Evolutionary conservation across 2,888 invertebrate species (phyloP).

Genomic region (Punctoribates punctum): DNA sequence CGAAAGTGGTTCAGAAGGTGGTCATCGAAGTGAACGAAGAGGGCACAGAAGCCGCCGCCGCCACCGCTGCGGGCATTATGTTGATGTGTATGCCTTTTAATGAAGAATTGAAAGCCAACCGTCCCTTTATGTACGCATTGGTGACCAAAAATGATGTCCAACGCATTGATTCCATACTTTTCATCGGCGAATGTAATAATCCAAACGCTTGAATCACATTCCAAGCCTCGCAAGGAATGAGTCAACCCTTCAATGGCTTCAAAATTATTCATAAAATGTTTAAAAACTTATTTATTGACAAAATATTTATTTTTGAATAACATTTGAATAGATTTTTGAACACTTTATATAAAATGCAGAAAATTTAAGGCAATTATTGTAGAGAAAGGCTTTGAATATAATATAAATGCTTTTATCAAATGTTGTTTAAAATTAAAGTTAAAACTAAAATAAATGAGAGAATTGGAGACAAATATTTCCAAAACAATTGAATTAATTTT

Average conservation of each 20-base stretch:
- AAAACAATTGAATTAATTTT: background rate
- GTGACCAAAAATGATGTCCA: background rate
- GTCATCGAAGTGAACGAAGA: conserved; percentile 41
- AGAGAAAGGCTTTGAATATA: no score
- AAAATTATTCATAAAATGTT: no score
- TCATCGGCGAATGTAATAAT: conserved; percentile 13
- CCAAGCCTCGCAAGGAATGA: no score
- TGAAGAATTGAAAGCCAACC: conserved; percentile 32
- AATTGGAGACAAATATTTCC: background rate
- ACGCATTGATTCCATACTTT: background rate
- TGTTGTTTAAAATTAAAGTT: no score
- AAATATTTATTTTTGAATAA: no score
- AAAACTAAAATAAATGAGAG: no score
- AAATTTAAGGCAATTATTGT: no score
- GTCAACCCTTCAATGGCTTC: no score
- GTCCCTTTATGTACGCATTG: conserved; percentile 37
- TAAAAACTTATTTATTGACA: no score
- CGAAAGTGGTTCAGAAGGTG: conserved; percentile 34
- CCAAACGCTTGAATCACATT: background rate
- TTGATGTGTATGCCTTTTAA: background rate
- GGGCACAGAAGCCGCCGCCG: conserved; percentile 41
- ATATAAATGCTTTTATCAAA: no score
- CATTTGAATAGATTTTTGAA: no score
- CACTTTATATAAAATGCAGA: no score
- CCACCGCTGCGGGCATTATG: conserved; percentile 27